A percentile compares a stretch with the other conserved stretches of the same genome.
phyloP scores from a whole-genome alignment of 2,888 invertebrate species.

The Volucella inanis region DNA sequence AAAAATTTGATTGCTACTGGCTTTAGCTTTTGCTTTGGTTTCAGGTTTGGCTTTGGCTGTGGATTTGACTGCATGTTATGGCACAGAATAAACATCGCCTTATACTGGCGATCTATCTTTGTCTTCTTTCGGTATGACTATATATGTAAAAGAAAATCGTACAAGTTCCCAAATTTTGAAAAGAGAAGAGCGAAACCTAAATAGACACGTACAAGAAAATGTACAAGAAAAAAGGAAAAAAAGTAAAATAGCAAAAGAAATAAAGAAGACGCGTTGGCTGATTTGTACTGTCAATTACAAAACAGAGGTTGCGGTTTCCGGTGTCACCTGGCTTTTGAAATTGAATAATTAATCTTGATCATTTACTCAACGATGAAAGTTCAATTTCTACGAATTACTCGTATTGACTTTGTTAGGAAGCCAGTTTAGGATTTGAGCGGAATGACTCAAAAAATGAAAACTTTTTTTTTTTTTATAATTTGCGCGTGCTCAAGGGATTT shows the following conservation, averaged over 20 bases:
- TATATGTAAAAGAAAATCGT: background rate
- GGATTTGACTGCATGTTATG: slow-evolving; percentile 50
- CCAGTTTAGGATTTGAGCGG: too few species aligned
- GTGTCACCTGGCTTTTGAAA: slow-evolving; percentile 47
- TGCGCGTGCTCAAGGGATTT: too few species aligned
- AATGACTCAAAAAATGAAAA: too few species aligned
- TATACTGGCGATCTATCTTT: slow-evolving; percentile 54
- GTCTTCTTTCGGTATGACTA: slow-evolving; percentile 7
- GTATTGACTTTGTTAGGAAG: too few species aligned
- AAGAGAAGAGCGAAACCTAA: slow-evolving; percentile 59
- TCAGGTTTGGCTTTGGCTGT: background rate
- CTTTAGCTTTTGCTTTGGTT: slow-evolving; percentile 14
- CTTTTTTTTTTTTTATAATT: too few species aligned
- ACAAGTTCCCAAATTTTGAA: slow-evolving; percentile 57
- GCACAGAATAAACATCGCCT: slow-evolving; percentile 53
- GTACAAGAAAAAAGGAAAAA: slow-evolving; percentile 33
- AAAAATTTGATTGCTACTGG: slow-evolving; percentile 70
- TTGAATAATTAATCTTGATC: slow-evolving; percentile 46
- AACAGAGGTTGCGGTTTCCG: slow-evolving; percentile 17
- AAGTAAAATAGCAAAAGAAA: background rate
- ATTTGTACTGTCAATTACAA: slow-evolving; percentile 30
- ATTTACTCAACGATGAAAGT: too few species aligned
- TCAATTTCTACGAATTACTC: too few species aligned
- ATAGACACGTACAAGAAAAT: slow-evolving; percentile 3
- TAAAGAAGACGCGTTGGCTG: background rate